A percentile compares a stretch with the other conserved stretches of the same genome.
phyloP scores from a whole-genome alignment of 2,888 invertebrate species.

The Pegoplata infirma region DNA sequence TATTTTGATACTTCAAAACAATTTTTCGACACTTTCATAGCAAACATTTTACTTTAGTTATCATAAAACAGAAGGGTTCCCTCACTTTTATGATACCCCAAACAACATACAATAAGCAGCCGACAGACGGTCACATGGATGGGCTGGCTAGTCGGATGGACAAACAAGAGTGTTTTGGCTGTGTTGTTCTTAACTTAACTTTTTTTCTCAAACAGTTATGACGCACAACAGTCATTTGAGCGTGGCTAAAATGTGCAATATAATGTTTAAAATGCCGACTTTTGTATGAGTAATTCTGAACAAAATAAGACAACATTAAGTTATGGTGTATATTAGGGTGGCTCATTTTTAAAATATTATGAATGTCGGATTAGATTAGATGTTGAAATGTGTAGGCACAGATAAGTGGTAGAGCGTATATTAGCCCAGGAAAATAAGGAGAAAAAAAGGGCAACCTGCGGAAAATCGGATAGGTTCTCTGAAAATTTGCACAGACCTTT shows the following conservation, averaged over 20 bases:
- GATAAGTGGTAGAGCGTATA: no score
- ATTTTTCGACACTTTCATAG: conserved; percentile 43
- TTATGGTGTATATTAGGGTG: conserved; percentile 18
- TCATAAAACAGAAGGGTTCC: conserved; percentile 60
- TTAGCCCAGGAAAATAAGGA: no score
- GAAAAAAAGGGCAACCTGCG: no score
- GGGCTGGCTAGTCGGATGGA: no score
- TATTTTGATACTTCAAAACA: conserved; percentile 31
- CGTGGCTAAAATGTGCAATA: conserved; percentile 76
- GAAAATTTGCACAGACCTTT: no score
- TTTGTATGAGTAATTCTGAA: conserved; percentile 65
- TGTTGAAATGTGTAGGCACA: no score
- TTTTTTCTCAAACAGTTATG: conserved; percentile 51
- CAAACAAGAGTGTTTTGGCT: conserved; percentile 18
- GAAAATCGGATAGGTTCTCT: no score
- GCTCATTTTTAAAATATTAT: no score
- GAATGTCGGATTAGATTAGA: no score
- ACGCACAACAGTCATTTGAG: conserved; percentile 57
- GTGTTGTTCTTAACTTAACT: conserved; percentile 15
- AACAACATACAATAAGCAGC: conserved; percentile 56
- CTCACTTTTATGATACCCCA: conserved; percentile 69
- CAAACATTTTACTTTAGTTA: conserved; percentile 45
- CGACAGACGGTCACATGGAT: conserved; percentile 34
- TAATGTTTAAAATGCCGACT: conserved; percentile 76
- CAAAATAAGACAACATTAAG: conserved; percentile 49